Base-by-base conservation (phyloP, 2,797 vertebrate genomes). In the Lithobates sylvaticus region DNA sequence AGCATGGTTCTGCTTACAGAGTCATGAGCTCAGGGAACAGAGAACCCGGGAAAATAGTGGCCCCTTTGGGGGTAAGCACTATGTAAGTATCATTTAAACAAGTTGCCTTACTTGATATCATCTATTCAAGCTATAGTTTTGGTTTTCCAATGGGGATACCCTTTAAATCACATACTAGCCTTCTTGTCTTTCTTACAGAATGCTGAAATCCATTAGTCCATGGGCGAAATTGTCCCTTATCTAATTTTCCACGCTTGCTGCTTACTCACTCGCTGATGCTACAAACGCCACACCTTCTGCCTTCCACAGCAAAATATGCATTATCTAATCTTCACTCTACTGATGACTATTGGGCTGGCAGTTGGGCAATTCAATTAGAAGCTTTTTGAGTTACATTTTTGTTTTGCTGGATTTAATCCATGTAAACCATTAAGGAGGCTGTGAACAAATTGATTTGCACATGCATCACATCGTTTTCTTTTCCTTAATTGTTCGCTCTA, bases 371-470 rank as follows among this genome's bases (percentile, higher is more conserved):
- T 81, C 69, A 81, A 81, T 81, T 81, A 81, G 39, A 61, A 73
- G 50, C 34, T 39, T 10, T 61, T 72, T 72, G 18, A 64, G 68
- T 81, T 72, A 72, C 79, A 81, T 61, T 81, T 80, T 81, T 50
- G 71, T 81, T 39, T 39, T 64, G n/a, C 26, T 81, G 79, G 79
- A 81, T 42, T 36, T 39, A 72, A 39, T 81, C 79, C 79, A 81
- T 61, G 79, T 72, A 81, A 81, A 81, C 79, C 79, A 81, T 81
- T 81, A 81, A 54, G n/a, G 47, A 26, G 44, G 50, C 27, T 34
- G 21, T 44, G 71, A 73, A 64, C 23, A 76, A 75, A 80, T 70
- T 72, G 69, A 81, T 81, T 39, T 81, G 50, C 67, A 44, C 68
- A 61, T 26, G 54, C 47, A 36, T 71, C 36, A 26, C 9, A 18